Evolutionary conservation across 2,113 vertebrate genomes (phyloP).

Genomic region (Centropristis striata): DNA sequence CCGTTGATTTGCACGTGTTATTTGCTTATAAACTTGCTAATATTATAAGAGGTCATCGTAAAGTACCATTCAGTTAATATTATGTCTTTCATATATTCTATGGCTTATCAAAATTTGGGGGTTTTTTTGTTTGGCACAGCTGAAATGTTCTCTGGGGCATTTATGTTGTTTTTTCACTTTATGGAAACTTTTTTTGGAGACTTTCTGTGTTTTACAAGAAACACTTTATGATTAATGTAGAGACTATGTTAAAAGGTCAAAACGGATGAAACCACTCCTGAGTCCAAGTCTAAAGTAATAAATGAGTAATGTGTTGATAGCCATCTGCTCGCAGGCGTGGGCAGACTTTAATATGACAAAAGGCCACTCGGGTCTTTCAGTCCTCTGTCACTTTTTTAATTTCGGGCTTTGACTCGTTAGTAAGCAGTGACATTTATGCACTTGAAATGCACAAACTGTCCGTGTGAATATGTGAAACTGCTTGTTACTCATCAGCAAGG

Average conservation of each 20-base stretch:
- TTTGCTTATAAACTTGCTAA: background rate
- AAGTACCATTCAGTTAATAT: background rate
- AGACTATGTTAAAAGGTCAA: background rate
- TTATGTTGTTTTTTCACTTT: background rate
- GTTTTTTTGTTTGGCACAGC: no score
- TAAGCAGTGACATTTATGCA: background rate
- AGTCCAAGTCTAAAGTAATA: background rate
- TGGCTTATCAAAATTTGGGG: no score
- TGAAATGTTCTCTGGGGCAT: background rate
- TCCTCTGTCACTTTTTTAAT: background rate
- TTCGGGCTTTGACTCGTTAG: background rate
- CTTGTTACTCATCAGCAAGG: background rate
- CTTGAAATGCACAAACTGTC: background rate
- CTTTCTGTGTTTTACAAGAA: background rate
- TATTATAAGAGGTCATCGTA: no score
- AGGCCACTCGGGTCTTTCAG: background rate
- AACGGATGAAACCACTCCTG: background rate
- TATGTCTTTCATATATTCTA: no score
- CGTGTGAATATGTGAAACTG: background rate
- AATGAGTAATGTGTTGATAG: background rate
- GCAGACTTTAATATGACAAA: background rate
- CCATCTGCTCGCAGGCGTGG: background rate
- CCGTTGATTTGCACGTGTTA: background rate
- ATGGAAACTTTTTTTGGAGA: background rate
- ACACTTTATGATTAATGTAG: background rate